Conservation (phyloP, 2,113 vertebrate species). For the Phasianus colchicus region DNA sequence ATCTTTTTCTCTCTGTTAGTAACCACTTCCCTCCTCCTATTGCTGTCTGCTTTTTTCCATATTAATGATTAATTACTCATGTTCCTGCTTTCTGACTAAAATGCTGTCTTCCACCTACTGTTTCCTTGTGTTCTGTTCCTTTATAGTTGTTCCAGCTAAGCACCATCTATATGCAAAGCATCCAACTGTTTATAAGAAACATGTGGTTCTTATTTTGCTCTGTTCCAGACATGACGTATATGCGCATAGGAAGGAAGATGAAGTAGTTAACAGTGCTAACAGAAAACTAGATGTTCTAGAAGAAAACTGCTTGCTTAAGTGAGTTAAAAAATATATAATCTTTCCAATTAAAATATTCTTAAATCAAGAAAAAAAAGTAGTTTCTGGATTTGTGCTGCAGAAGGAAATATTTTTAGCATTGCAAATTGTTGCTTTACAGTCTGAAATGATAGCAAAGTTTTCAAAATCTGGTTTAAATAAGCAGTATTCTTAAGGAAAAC, state of each 20-base stretch:
- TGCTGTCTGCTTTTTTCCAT: slow-evolving; percentile 7
- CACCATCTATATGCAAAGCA: slow-evolving; percentile 52
- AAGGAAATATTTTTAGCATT: slow-evolving; percentile 59
- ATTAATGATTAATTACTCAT: slow-evolving; percentile 48
- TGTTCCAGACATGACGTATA: slow-evolving; percentile 60
- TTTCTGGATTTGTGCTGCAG: slow-evolving; percentile 32
- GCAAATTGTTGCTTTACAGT: slow-evolving; percentile 35
- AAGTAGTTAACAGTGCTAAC: slow-evolving; percentile 55
- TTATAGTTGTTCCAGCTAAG: slow-evolving; percentile 54
- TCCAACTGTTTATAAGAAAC: slow-evolving; percentile 53
- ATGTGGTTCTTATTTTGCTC: slow-evolving; percentile 63
- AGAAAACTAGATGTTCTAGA: slow-evolving; percentile 42
- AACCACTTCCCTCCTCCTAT: neutral
- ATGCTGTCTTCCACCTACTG: slow-evolving; percentile 57
- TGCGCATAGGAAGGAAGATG: slow-evolving; percentile 55
- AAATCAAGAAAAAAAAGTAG: neutral
- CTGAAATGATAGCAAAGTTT: slow-evolving; percentile 26
- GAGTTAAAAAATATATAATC: neutral
- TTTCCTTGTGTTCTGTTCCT: slow-evolving; percentile 39
- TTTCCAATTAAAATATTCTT: slow-evolving; percentile 66
- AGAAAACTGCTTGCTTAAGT: slow-evolving; percentile 27
- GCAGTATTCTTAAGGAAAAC: neutral
- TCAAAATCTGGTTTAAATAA: slow-evolving; percentile 60
- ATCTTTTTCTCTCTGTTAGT: slow-evolving; percentile 11
- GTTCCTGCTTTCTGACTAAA: slow-evolving; percentile 35